Evolutionary conservation across 2,888 invertebrate species (phyloP).

Genomic region (Metalampra italica): DNA sequence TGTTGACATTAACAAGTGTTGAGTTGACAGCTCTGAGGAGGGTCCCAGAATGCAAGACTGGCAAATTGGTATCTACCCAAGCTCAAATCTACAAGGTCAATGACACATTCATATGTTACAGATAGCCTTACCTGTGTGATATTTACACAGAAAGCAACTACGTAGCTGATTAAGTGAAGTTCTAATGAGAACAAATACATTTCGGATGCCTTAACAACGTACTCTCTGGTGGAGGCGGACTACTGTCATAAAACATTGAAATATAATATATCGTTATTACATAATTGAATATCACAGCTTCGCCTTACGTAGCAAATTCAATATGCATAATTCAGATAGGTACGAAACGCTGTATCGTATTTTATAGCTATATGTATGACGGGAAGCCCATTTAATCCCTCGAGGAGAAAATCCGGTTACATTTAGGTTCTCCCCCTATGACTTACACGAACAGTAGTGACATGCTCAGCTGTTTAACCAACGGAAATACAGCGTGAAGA

Average conservation of each 20-base stretch:
- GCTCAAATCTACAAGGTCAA: not conserved
- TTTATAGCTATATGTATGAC: not conserved
- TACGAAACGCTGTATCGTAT: not conserved
- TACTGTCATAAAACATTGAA: too few species aligned
- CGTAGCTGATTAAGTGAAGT: too few species aligned
- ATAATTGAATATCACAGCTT: not conserved
- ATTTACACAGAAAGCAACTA: too few species aligned
- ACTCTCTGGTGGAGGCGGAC: too few species aligned
- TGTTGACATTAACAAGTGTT: constrained; percentile 60
- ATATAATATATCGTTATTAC: not conserved
- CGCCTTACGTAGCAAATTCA: not conserved
- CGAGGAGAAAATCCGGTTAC: constrained; percentile 2
- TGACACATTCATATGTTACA: not conserved
- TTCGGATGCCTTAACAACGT: too few species aligned
- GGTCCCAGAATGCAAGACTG: constrained; percentile 28
- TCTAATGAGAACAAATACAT: too few species aligned
- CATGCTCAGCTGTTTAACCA: not conserved
- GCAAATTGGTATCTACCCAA: constrained; percentile 1
- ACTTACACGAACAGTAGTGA: not conserved
- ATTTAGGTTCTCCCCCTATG: not conserved
- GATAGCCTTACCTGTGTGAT: too few species aligned
- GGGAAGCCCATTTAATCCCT: not conserved
- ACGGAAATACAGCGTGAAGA: not conserved
- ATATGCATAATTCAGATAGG: not conserved
- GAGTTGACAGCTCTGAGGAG: constrained; percentile 51